phyloP scores from a whole-genome alignment of 64 coral and sea anemone genomes.

The Catalaphyllia jardinei region DNA sequence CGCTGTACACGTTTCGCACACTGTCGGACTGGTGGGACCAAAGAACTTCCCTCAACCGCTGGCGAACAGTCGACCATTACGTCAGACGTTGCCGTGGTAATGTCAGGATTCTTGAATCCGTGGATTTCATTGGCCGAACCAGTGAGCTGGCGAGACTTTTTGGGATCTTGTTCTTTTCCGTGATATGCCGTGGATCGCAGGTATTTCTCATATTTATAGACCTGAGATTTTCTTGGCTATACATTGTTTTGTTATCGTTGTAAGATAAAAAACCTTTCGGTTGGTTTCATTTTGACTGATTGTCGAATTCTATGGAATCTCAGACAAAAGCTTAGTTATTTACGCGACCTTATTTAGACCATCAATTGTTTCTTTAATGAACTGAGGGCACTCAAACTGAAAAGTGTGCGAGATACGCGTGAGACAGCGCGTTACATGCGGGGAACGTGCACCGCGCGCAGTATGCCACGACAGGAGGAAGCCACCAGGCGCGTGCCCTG shows the following conservation, averaged over 20 bases:
- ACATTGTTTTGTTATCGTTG: too few species aligned
- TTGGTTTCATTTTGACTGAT: too few species aligned
- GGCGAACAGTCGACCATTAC: slow-evolving; percentile 93
- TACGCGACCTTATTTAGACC: too few species aligned
- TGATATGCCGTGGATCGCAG: slow-evolving; percentile 98
- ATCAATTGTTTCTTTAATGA: background rate
- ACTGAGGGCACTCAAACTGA: background rate
- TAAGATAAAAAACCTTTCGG: too few species aligned
- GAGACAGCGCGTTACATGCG: background rate
- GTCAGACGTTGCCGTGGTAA: slow-evolving; percentile 89
- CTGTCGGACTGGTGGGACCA: slow-evolving; percentile 98
- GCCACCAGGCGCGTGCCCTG: too few species aligned
- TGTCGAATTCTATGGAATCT: too few species aligned
- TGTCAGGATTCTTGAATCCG: slow-evolving; percentile 71
- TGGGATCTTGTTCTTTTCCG: slow-evolving; percentile 96
- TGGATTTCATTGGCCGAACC: slow-evolving; percentile 91
- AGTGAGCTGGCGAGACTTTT: slow-evolving; percentile 97
- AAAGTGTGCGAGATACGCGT: background rate
- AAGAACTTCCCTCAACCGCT: slow-evolving; percentile 67
- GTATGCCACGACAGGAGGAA: too few species aligned
- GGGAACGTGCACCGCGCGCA: background rate
- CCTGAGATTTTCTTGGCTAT: background rate
- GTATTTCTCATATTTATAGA: slow-evolving; percentile 18
- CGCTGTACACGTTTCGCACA: slow-evolving; percentile 79
- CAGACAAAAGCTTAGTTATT: too few species aligned